A percentile compares a stretch with the other conserved stretches of the same genome.
Conservation (phyloP, 2,888 invertebrate genomes). For the Lordiphosa fenestrarum region DNA sequence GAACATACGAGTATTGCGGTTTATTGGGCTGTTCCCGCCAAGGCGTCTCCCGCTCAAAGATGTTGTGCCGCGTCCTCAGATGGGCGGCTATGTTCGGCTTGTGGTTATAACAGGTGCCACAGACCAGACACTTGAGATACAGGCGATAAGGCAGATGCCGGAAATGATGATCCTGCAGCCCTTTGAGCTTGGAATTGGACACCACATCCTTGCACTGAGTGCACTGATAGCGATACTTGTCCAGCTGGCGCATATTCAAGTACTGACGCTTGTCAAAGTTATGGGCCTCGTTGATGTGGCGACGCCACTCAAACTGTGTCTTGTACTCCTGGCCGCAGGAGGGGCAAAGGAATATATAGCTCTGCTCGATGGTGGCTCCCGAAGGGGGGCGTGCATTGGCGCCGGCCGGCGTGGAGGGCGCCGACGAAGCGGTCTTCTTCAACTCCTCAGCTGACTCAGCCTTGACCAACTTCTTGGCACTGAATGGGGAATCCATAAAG, state of each 20-base stretch:
- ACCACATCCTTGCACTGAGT: conserved; percentile 71
- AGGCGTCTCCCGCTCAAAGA: conserved; percentile 51
- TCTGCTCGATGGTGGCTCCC: conserved; percentile 56
- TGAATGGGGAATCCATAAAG: conserved; percentile 40
- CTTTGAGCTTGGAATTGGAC: conserved; percentile 72
- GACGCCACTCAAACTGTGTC: conserved; percentile 74
- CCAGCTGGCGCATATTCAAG: conserved; percentile 70
- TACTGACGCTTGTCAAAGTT: conserved; percentile 73
- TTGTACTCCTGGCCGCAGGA: conserved; percentile 72
- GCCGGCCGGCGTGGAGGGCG: not conserved
- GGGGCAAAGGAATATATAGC: conserved; percentile 73
- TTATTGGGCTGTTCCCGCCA: conserved; percentile 39
- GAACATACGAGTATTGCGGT: conserved; percentile 26
- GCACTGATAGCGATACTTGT: conserved; percentile 75
- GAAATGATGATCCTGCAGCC: conserved; percentile 77
- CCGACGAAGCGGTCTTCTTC: not conserved
- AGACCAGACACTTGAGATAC: conserved; percentile 74
- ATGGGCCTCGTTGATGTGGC: conserved; percentile 74
- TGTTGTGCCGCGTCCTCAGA: conserved; percentile 71
- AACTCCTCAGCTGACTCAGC: conserved; percentile 24
- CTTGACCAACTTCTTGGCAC: conserved; percentile 38
- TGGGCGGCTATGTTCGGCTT: conserved; percentile 76
- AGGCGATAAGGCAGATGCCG: conserved; percentile 71
- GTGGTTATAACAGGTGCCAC: conserved; percentile 76
- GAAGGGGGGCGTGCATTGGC: too few relatives aligned